These are phyloP conservation scores for Epicampocera succincta DNA, from an alignment of 2,888 invertebrate genomes.

Conservation along the genomic window DNA sequence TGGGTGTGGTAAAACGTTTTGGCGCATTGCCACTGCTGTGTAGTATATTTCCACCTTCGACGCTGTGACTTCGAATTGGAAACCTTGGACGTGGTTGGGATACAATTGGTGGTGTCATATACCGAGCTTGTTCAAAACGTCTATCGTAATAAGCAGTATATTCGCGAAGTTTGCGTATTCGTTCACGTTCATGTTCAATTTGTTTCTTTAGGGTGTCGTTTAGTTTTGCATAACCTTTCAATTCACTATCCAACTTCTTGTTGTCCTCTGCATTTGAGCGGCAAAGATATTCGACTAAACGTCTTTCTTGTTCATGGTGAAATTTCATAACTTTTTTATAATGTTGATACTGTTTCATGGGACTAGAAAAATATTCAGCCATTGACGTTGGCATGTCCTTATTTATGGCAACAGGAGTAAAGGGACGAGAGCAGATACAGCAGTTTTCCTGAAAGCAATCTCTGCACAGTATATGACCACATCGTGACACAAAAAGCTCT, in stretches of 20 bases:
- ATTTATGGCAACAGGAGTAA: constrained; percentile 51
- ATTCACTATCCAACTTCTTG: constrained; percentile 33
- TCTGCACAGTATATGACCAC: constrained; percentile 69
- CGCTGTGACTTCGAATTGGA: background rate
- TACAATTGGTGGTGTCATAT: constrained; percentile 54
- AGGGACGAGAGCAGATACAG: constrained; percentile 56
- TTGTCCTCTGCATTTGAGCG: constrained; percentile 22
- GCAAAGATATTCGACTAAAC: constrained; percentile 42
- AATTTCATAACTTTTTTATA: constrained; percentile 65
- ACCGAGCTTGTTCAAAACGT: constrained; percentile 59
- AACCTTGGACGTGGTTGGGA: constrained; percentile 37
- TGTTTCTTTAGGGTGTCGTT: constrained; percentile 22
- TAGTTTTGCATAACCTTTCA: constrained; percentile 39
- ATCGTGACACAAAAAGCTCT: constrained; percentile 62
- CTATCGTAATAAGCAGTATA: constrained; percentile 68
- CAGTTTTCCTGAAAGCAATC: constrained; percentile 59
- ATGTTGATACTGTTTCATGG: constrained; percentile 48
- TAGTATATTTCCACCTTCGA: background rate
- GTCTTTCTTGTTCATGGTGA: constrained; percentile 64
- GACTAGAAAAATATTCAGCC: constrained; percentile 62
- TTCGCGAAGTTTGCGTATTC: constrained; percentile 63
- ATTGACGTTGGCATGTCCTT: constrained; percentile 64
- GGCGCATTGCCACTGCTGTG: background rate
- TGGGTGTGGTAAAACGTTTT: constrained; percentile 42
- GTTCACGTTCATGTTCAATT: constrained; percentile 60